These are phyloP conservation scores for Chelon auratus DNA, from an alignment of 2,797 vertebrate genomes.

Conservation along the genomic window DNA sequence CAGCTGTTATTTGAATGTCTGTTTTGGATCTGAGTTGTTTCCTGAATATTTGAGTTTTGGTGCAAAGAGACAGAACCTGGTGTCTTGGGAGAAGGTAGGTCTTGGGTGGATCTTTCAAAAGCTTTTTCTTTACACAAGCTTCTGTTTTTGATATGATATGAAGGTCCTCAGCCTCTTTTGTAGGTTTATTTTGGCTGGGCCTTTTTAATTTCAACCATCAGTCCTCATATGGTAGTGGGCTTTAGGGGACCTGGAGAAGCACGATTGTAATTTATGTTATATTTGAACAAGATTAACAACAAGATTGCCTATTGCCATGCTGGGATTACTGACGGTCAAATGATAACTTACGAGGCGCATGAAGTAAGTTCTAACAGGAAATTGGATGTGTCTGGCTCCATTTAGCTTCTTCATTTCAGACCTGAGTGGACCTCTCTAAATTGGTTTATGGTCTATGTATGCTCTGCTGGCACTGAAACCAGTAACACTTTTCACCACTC, in stretches of 20 bases:
- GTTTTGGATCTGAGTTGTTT: conserved; percentile 32
- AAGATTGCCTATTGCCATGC: conserved; percentile 31
- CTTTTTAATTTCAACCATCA: conserved; percentile 21
- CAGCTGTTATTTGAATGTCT: conserved; percentile 35
- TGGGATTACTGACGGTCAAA: conserved; percentile 24
- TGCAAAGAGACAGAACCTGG: conserved; percentile 16
- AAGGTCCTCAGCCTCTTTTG: conserved; percentile 14
- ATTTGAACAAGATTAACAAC: conserved; percentile 32
- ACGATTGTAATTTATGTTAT: conserved; percentile 47
- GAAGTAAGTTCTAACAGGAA: conserved; percentile 48
- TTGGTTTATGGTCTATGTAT: conserved; percentile 1
- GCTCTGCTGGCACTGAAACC: conserved; percentile 9
- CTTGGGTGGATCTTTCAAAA: conserved; percentile 33
- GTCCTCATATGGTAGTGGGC: conserved; percentile 14
- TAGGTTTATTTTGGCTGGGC: conserved; percentile 20
- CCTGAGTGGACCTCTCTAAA: conserved; percentile 15
- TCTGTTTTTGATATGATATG: conserved; percentile 11
- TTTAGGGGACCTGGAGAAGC: conserved; percentile 18
- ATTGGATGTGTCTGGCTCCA: conserved; percentile 35
- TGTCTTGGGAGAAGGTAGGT: conserved; percentile 18
- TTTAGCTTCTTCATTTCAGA: conserved; percentile 28
- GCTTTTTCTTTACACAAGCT: neutral
- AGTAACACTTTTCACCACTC: neutral
- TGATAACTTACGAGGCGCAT: conserved; percentile 21
- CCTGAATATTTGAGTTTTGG: conserved; percentile 7